Base-by-base conservation (phyloP, 2,797 vertebrate genomes). In the Iguana delicatissima region DNA sequence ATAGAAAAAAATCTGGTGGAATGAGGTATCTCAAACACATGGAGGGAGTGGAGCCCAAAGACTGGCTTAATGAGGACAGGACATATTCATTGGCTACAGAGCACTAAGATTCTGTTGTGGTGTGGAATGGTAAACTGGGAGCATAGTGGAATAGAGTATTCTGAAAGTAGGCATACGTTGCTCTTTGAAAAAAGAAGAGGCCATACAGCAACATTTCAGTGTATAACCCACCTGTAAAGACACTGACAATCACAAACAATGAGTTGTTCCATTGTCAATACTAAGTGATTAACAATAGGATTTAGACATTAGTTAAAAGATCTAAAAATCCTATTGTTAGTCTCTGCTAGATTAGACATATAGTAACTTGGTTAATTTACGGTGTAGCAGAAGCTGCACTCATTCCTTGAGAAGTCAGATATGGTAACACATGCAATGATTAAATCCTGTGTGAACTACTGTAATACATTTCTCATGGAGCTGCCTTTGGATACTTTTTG, bases 191-290 rank as follows among this genome's bases (percentile, higher is more conserved):
- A 29, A 50, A 62, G 38, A 50, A 29, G 46, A 72, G 7, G n/a
- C 32, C 1, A 22, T 20, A 72, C 67, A n/a, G 83, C 64, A 69
- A 72, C 14, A 84, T 69, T 32, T 32, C 69, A 18, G 50, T 85
- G 9, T 46, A 50, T 42, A 1, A 14, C 24, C 67, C 50, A 74
- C 72, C 10, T 74, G 84, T 50, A 77, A 35, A 87, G 42, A 87
- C 32, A 59, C 55, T 2, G 1, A 86, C 10, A 29, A 0, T 77
- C 94, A 95, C 89, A 88, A 89, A 95, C 93, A 96, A 92, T 92
- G 92, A 93, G 92, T 91, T 13, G 18, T 67, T 95, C 90, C 94
- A 97, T 92, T 96, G 96, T 96, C 95, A 96, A 96, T 93, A 42
- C 42, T 42, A 42, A 42, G 1, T 42, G 42, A 42, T 3, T 42